A percentile compares a stretch with the other conserved stretches of the same genome.
Evolutionary conservation across 2,797 vertebrate species (phyloP).

Genomic region (Gymnocypris eckloni): DNA sequence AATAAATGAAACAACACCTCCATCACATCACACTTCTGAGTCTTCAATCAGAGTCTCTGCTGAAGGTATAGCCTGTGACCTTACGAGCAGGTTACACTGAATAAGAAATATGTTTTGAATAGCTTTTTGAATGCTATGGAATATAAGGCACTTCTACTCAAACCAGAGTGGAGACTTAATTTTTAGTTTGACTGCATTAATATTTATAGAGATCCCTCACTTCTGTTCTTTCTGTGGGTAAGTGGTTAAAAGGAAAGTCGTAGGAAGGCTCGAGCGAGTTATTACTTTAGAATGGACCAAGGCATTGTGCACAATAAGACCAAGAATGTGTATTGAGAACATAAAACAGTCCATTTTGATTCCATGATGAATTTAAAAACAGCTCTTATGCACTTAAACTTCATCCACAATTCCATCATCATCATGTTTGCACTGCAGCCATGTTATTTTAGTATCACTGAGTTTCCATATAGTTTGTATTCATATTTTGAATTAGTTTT

Average conservation of each 20-base stretch:
- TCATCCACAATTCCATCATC: neutral
- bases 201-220: neutral
- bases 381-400: neutral
- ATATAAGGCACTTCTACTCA: neutral
- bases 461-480: neutral
- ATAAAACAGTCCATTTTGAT: neutral
- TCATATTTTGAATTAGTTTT: no score
- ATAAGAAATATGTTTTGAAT: neutral
- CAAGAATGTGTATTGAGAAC: neutral
- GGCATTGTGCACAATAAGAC: neutral
- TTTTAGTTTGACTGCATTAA: neutral
- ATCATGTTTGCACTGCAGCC: neutral
- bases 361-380: neutral
- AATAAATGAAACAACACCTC: conserved; percentile 41
- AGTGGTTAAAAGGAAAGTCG: conserved; percentile 1
- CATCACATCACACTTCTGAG: conserved; percentile 15
- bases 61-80: neutral
- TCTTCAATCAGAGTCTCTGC: conserved; percentile 5
- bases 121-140: neutral
- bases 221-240: neutral
- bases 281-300: neutral
- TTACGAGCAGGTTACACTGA: neutral
- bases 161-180: neutral
- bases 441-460: neutral
- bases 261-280: neutral